Evolutionary conservation across 2,113 vertebrate species (phyloP), one percentile per base, ranked within the genome.

Genomic region (Tupaia chinensis): DNA sequence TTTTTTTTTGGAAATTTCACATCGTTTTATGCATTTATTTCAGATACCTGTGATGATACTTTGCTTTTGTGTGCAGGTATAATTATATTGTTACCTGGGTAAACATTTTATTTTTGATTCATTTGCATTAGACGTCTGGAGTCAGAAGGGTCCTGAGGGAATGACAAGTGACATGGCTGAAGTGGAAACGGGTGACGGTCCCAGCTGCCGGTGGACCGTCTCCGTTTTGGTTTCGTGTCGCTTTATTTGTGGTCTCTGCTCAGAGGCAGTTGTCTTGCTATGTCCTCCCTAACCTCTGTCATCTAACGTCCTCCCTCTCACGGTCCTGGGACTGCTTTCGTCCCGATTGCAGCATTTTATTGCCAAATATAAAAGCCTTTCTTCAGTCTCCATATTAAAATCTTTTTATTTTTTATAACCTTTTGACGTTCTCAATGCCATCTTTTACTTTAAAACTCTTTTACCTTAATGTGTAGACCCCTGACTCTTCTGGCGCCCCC

Each of bases 31-130:
- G 95, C 19, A 83, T 13, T 19, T 83, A 5, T 29, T 80, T 66
- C 90, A 29, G 93, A 97, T 22, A 72, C 73, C 89, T 91, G 7
- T 7, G 53, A 87, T 89, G 19, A 89, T 23, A 83, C 10, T 80
- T 54, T 60, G 72, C 53, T 65, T 89, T 82, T 83, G 53, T 88
- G 9, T 79, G 25, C 17, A 68, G 19, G 9, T 85, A 0, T 87
- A 84, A 89, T 84, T 94, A 25, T 83, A 79, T 66, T 72, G 22
- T 77, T 93, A 60, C 58, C 54, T 65, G 81, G 95, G 34, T 85
- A 91, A 76, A 58, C 87, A 23, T 84, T 93, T 91, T 53, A 2
- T 70, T 97, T 1, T 63, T 94, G 53, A 90, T 61, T 32, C 17
- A 83, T 93, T 80, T 73, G 23, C 3, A 0, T 32, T 91, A 44